Evolutionary conservation across 2,888 invertebrate genomes (phyloP), one percentile per base, ranked within the genome.

Genomic region (Xanthorhoe spadicearia): DNA sequence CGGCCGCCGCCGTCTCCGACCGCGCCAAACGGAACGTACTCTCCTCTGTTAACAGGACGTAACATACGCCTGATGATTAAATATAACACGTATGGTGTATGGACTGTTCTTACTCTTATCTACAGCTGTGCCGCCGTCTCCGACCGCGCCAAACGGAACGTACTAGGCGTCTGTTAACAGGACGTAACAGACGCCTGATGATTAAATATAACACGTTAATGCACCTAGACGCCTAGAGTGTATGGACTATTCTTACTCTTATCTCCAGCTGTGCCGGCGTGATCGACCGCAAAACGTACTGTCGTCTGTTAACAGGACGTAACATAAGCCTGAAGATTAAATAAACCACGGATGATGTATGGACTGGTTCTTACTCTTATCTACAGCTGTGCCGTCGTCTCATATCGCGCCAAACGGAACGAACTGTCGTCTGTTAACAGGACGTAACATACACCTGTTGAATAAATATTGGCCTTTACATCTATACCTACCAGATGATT

Each of bases 1-100:
- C 96, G 0, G 97, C 97, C 0, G 96, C 96, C 81, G 96, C 96
- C 78, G 97, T 97, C 60, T 96, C 96, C 28, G 96, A 97, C 86
- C 94, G 97, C 73, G 97, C 98, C 55, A 97, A 96, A 80, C 94
- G 94, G 60, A 95, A 94, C 78, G 93, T 93, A 2, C 89, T 93
- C 8, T 88, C 88, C 18, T 91, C 83, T 77, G 94, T 89, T 80
- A 89, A 89, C 84, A 87, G 83, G 57, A 85, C 91, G 73, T 92
- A 90, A 86, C 90, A 71, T 52, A 35, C 51, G n/a, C 51, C 60
- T 7, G 48, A 65, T 10, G 56, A 61, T 13, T 57, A 49, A 46
- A 23, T 23, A 23, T 59, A 38, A 7, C 35, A 38, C 35, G 0
- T 23, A 23, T 23, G 4, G 35, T 38, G 35, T 35, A 6, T 35